Percentiles rank a stretch among this genome's conserved stretches.
These are phyloP conservation scores for Lymantria dispar DNA, from an alignment of 2,888 invertebrate genomes.

Conservation along the genomic window DNA sequence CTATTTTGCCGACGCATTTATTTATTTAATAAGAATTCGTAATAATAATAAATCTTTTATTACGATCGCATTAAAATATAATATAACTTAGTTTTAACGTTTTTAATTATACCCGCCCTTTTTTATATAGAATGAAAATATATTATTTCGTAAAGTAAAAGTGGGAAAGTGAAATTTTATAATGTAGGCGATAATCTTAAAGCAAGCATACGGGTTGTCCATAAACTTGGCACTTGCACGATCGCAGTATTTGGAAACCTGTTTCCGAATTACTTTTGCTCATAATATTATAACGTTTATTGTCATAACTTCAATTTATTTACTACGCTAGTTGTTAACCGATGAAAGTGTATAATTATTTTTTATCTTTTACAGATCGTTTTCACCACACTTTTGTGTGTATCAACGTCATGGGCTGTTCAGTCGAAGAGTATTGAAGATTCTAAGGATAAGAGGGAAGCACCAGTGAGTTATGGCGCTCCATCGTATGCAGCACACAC, in stretches of 20 bases:
- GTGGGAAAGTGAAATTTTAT: slow-evolving; percentile 75
- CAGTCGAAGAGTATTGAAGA: slow-evolving; percentile 59
- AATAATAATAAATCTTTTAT: too few species aligned
- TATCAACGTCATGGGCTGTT: slow-evolving; percentile 62
- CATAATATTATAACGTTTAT: slow-evolving; percentile 34
- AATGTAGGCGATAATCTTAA: slow-evolving; percentile 66
- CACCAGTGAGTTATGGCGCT: slow-evolving; percentile 53
- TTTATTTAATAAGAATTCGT: too few species aligned
- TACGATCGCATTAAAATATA: too few species aligned
- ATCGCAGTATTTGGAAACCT: slow-evolving; percentile 49
- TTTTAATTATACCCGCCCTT: too few species aligned
- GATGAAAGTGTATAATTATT: slow-evolving; percentile 29
- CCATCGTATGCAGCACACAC: slow-evolving; percentile 35
- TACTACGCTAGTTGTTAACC: slow-evolving; percentile 13
- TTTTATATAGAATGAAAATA: slow-evolving; percentile 10
- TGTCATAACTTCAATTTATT: slow-evolving; percentile 22
- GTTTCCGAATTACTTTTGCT: slow-evolving; percentile 47
- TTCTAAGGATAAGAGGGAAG: slow-evolving; percentile 69
- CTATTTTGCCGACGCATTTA: too few species aligned
- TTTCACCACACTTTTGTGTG: slow-evolving; percentile 61
- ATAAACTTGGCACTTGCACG: slow-evolving; percentile 45
- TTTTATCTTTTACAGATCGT: slow-evolving; percentile 60
- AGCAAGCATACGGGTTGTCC: slow-evolving; percentile 67
- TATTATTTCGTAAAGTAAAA: slow-evolving; percentile 62
- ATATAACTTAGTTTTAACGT: too few species aligned